Evolutionary conservation across 1,140 invertebrate genomes (phyloP).

Genomic region (Galleria mellonella): DNA sequence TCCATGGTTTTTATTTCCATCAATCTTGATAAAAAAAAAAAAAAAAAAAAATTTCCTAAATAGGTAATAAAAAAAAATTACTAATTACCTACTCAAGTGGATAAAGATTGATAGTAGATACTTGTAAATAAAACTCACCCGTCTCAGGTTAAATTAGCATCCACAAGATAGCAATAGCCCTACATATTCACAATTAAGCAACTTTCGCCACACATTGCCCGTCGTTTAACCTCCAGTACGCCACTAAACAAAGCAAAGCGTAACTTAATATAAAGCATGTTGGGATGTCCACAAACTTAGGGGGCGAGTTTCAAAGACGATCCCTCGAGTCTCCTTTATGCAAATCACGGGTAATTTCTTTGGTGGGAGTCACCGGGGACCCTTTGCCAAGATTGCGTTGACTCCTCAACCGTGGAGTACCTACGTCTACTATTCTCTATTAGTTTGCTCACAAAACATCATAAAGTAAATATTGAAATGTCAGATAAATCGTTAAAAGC

Average conservation of each 20-base stretch:
- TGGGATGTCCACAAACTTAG: constrained; percentile 39
- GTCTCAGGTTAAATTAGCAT: too few relatives aligned
- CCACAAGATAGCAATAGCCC: too few relatives aligned
- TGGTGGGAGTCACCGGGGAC: constrained; percentile 38
- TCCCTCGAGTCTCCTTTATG: constrained; percentile 50
- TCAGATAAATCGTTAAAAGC: too few relatives aligned
- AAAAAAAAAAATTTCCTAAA: too few relatives aligned
- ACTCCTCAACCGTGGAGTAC: constrained; percentile 29
- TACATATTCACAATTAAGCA: not conserved
- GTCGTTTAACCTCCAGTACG: constrained; percentile 21
- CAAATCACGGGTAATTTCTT: constrained; percentile 53
- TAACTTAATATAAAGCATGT: constrained; percentile 49
- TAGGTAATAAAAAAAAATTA: too few relatives aligned
- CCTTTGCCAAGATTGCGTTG: constrained; percentile 38
- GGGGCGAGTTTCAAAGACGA: constrained; percentile 39
- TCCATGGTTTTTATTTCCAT: too few relatives aligned
- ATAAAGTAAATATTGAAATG: too few relatives aligned
- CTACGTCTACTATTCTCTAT: constrained; percentile 19
- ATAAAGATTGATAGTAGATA: too few relatives aligned
- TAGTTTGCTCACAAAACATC: too few relatives aligned
- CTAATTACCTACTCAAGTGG: too few relatives aligned
- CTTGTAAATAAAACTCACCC: too few relatives aligned
- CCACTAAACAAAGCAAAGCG: constrained; percentile 30
- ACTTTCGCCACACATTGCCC: constrained; percentile 14
- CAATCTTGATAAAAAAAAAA: too few relatives aligned